Evolutionary conservation across 2,797 vertebrate species (phyloP).

Genomic region (Podarcis siculus): DNA sequence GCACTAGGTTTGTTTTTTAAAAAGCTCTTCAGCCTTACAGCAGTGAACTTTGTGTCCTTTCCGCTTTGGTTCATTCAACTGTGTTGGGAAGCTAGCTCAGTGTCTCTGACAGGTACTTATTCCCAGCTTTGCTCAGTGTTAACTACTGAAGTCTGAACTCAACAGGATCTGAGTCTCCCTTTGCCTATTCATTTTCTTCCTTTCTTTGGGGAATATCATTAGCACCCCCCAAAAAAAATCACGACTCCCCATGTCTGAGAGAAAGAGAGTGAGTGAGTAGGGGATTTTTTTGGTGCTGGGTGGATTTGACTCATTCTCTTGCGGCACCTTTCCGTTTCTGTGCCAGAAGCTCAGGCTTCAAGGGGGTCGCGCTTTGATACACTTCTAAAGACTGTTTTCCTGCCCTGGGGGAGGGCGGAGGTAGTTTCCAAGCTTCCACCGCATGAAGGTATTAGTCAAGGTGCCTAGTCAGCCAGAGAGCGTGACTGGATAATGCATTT

Average conservation of each 20-base stretch:
- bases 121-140: background rate
- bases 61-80: background rate
- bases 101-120: background rate
- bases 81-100: background rate
- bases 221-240: background rate
- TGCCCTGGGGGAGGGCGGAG: background rate
- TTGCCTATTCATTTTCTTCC: background rate
- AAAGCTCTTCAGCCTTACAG: background rate
- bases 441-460: background rate
- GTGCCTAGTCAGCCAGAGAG: background rate
- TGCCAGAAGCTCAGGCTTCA: background rate
- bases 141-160: background rate
- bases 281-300: background rate
- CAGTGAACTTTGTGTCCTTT: background rate
- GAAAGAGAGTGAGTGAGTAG: background rate
- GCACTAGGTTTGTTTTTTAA: background rate
- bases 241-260: background rate
- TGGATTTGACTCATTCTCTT: background rate
- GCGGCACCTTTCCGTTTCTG: background rate
- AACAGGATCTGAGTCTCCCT: background rate
- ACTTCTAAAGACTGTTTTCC: background rate
- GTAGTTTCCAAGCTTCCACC: background rate
- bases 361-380: background rate
- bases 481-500: background rate
- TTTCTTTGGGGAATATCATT: background rate